Evolutionary conservation across 2,113 vertebrate genomes (phyloP).

Genomic region (Odontophorus gujanensis): DNA sequence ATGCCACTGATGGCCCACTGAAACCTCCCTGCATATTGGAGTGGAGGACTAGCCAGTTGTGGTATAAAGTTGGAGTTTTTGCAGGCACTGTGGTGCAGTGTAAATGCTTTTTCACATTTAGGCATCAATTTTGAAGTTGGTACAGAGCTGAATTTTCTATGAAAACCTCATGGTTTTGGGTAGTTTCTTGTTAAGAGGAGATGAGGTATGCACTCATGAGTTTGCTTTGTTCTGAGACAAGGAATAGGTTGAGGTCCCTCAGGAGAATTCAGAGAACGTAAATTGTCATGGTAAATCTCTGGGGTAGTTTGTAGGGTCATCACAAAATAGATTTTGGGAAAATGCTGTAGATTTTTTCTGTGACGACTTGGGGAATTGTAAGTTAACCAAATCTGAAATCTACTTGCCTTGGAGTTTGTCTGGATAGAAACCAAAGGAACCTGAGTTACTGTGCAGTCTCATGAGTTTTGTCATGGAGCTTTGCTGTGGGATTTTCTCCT

Average conservation of each 20-base stretch:
- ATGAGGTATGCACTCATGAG: accelerated
- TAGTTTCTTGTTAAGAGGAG: neutral
- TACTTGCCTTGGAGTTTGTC: neutral
- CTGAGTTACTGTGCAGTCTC: neutral
- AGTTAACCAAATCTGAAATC: neutral
- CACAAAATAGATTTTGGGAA: neutral
- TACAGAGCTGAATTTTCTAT: neutral
- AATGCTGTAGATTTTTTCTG: neutral
- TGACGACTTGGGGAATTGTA: neutral
- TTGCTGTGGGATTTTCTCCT: neutral
- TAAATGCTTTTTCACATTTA: neutral
- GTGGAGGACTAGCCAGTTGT: neutral
- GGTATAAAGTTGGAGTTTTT: neutral
- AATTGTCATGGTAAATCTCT: neutral
- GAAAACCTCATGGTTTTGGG: neutral
- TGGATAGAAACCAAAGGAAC: neutral
- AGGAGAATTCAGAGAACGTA: neutral
- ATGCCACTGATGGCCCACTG: neutral
- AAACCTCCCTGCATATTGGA: neutral
- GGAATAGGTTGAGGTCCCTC: neutral
- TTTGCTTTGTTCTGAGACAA: neutral
- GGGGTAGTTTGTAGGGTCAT: neutral
- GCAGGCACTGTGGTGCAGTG: neutral
- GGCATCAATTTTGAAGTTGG: neutral
- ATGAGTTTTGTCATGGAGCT: neutral